A percentile compares a stretch with the other conserved stretches of the same genome.
phyloP scores from a whole-genome alignment of 2,113 vertebrate species.

The Leptodactylus fuscus region DNA sequence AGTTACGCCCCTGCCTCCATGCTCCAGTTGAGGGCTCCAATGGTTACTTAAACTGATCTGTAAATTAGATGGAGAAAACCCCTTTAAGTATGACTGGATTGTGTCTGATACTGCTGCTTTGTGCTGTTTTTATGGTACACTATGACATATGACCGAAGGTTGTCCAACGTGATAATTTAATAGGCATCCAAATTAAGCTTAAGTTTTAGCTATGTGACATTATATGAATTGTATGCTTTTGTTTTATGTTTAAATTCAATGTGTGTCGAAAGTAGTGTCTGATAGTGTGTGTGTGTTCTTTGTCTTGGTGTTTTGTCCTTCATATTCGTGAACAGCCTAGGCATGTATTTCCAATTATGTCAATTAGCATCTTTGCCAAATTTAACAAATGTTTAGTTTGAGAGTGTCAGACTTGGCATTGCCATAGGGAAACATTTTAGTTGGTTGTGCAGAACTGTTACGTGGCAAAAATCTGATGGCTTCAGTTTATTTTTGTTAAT shows the following conservation, averaged over 20 bases:
- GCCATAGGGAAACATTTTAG: conserved; percentile 27
- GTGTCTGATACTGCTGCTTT: no score
- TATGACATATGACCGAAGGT: not conserved
- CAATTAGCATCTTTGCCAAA: conserved; percentile 41
- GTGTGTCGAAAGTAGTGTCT: not conserved
- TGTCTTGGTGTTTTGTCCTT: not conserved
- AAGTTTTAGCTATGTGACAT: not conserved
- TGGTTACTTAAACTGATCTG: no score
- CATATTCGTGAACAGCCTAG: not conserved
- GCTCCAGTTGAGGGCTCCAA: no score
- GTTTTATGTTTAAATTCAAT: not conserved
- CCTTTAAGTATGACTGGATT: no score
- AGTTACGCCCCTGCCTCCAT: no score
- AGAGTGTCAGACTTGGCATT: conserved; percentile 37
- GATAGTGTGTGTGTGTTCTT: not conserved
- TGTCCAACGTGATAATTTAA: not conserved
- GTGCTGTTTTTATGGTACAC: no score
- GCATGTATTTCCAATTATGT: conserved; percentile 22
- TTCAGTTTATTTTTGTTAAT: conserved; percentile 10
- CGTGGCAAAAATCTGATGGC: conserved; percentile 24
- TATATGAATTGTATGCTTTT: not conserved
- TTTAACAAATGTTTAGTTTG: conserved; percentile 39
- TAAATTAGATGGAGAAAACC: no score
- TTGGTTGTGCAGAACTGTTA: not conserved
- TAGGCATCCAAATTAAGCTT: not conserved